Base-by-base conservation (phyloP, 2,888 invertebrate genomes). In the Andrena chrysosceles region DNA sequence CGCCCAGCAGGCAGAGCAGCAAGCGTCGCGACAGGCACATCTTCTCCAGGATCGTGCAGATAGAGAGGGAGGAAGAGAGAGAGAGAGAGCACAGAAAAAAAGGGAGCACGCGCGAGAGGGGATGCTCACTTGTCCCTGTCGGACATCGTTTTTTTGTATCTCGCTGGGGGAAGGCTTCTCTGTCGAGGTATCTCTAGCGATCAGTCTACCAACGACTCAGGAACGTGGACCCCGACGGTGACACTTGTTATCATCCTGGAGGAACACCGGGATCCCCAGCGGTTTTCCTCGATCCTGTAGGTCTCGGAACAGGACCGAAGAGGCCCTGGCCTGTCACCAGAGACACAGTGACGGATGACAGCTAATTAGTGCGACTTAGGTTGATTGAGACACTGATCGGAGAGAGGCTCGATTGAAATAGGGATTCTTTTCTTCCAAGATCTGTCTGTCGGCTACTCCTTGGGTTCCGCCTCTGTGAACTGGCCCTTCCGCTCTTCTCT, bases 1-100 rank as follows among this genome's bases (percentile, higher is more conserved):
- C 75, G 83, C 89, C 90, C 73, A 93, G 83, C 70, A 90, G 83
- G 89, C 90, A 92, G 78, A 93, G 85, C 64, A 93, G 86, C 68
- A 92, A 86, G 79, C 91, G 89, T 82, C 91, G 89, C 86, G 84
- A 68, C 42, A 42, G 42, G 75, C 87, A 79, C 87, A 88, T 88
- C 75, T 81, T 87, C 72, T 42, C 33, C 67, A 13, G 76, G 42
- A 42, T 77, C 69, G 77, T 63, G 29, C 33, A 26, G 42, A 42
- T 42, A 42, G 59, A 56, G 26, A 23, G 26, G 56, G 10, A 56
- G 26, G 10, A 26, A 23, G 7, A 23, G 54, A 52, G 23, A 23
- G 2, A 23, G 54, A 52, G 23, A 69, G 73, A 79, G 62, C 75
- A 72, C 74, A 73, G 69, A 73, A 66, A 73, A 73, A 79, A 76